Evolutionary conservation across 1,140 invertebrate genomes (phyloP).

Genomic region (Micrasema minimum): DNA sequence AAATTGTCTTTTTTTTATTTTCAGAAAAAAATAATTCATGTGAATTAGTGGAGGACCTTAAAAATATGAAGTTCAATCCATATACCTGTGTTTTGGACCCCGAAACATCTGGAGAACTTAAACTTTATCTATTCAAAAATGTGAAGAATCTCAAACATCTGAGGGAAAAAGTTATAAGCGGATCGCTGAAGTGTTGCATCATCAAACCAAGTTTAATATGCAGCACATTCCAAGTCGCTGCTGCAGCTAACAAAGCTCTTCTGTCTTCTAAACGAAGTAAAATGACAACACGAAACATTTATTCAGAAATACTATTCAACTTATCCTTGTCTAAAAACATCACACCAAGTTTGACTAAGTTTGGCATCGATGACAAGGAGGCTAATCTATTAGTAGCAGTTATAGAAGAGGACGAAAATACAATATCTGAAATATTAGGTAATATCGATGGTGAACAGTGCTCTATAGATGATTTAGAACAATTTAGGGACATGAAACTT

Average conservation of each 20-base stretch:
- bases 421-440: slow-evolving; percentile 58
- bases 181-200: slow-evolving; percentile 70
- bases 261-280: slow-evolving; percentile 63
- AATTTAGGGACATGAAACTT: slow-evolving; percentile 62
- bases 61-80: slow-evolving; percentile 51
- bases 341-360: slow-evolving; percentile 71
- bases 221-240: slow-evolving; percentile 73
- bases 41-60: background rate
- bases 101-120: slow-evolving; percentile 62
- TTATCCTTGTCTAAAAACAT: slow-evolving; percentile 77
- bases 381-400: slow-evolving; percentile 68
- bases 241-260: slow-evolving; percentile 77
- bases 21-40: slow-evolving; percentile 17
- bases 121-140: slow-evolving; percentile 69
- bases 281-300: slow-evolving; percentile 72
- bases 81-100: slow-evolving; percentile 63
- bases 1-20: no score
- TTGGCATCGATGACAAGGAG: slow-evolving; percentile 71
- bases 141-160: slow-evolving; percentile 71
- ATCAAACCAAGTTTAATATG: slow-evolving; percentile 72
- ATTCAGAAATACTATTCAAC: slow-evolving; percentile 76
- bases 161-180: slow-evolving; percentile 65
- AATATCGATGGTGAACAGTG: slow-evolving; percentile 66
- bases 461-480: slow-evolving; percentile 61
- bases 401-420: slow-evolving; percentile 62